Percentiles rank a stretch among this genome's conserved stretches.
Conservation (phyloP, 2,113 vertebrate species). For the Rousettus leschenaultii region DNA sequence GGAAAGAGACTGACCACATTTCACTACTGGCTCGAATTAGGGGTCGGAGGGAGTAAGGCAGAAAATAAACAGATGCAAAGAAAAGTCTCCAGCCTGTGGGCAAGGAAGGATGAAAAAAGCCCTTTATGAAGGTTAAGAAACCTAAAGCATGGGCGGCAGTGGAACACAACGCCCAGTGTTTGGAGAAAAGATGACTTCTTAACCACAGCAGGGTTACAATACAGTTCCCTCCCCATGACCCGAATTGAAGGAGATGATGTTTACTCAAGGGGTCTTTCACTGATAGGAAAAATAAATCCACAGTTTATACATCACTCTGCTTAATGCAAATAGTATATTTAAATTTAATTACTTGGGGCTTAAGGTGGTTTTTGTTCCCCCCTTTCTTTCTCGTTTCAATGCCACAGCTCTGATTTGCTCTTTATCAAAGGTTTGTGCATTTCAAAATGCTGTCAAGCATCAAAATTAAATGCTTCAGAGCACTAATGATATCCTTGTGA, state of each 20-base stretch:
- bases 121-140: slow-evolving; percentile 60
- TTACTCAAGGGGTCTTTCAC: slow-evolving; percentile 76
- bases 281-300: slow-evolving; percentile 74
- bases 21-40: slow-evolving; percentile 76
- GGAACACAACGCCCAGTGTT: slow-evolving; percentile 44
- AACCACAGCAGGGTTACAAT: slow-evolving; percentile 44
- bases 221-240: slow-evolving; percentile 64
- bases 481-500: slow-evolving; percentile 84
- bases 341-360: slow-evolving; percentile 83
- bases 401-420: slow-evolving; percentile 75
- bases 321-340: slow-evolving; percentile 80
- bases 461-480: slow-evolving; percentile 84
- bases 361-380: slow-evolving; percentile 77
- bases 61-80: slow-evolving; percentile 79
- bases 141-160: slow-evolving; percentile 48
- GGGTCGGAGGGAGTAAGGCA: not conserved
- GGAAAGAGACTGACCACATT: slow-evolving; percentile 60
- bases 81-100: slow-evolving; percentile 68
- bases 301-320: slow-evolving; percentile 74
- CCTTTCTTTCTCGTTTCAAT: slow-evolving; percentile 71
- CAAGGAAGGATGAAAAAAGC: slow-evolving; percentile 74
- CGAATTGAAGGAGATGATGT: slow-evolving; percentile 71
- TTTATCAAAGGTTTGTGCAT: slow-evolving; percentile 79
- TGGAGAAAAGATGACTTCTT: slow-evolving; percentile 59
- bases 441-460: slow-evolving; percentile 80